Evolutionary conservation across 2,888 invertebrate genomes (phyloP), one percentile per base, ranked within the genome.

Genomic region (Sesia apiformis): DNA sequence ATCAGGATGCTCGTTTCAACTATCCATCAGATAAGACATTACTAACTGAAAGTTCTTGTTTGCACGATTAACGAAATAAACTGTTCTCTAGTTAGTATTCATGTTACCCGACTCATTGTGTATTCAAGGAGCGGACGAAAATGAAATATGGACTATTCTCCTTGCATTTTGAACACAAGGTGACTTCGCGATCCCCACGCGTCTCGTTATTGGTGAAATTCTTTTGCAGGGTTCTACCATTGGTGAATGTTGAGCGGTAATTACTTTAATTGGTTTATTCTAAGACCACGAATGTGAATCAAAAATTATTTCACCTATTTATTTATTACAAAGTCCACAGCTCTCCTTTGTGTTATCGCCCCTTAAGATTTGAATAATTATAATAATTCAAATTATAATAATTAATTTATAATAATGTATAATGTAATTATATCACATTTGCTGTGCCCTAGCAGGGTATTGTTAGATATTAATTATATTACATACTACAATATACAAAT

Each of bases 81-180:
- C 85, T 84, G 83, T 82, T 80, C 68, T 72, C 85, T 86, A 73
- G 70, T 88, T 88, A 82, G 84, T 88, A 88, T 88, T 87, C 88
- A 87, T 84, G 75, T 78, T 75, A 67, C 69, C 74, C 64, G 63
- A 65, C 82, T 88, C 84, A 85, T 88, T 87, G 69, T 76, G 80
- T 82, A 88, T 88, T 88, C 87, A 69, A 72, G 70, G 63, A 64
- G 77, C 79, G 83, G 66, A 72, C 67, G 76, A 76, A 86, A 85
- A 88, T 88, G 88, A 88, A 88, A 87, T 87, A 88, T 88, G 87
- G 85, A 81, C 77, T 79, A 78, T 85, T 84, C 83, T 73, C 75
- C 70, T 71, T 78, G 81, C 82, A 84, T 83, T 84, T 80, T 80
- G 82, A 82, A 72, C 72, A 74, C 78, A 75, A 81, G 79, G 76